Evolutionary conservation across 2,888 invertebrate species (phyloP), one percentile per base, ranked within the genome.

Genomic region (Drosophila vallismaia): DNA sequence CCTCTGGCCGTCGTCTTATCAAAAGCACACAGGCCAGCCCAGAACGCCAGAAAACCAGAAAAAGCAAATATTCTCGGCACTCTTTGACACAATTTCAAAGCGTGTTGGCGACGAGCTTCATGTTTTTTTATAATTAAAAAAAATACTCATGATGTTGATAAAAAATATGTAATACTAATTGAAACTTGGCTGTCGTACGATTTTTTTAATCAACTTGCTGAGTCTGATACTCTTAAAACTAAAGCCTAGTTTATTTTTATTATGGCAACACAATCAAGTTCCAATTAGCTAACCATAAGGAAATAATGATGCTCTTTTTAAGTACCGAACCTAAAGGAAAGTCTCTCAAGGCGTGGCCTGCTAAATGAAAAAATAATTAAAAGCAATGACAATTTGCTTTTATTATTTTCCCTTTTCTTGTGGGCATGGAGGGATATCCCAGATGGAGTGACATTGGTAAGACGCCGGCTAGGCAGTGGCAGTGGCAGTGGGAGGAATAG

Each of bases 361-460:
- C 73, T 53, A 69, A 75, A 77, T 75, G 76, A 77, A 84, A 76
- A 84, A 75, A 64, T 83, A 83, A 83, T 83, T 83, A 83, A 83
- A 82, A 78, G 82, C 79, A 82, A 83, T 82, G 84, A 84, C 82
- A 79, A 79, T 78, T 82, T 69, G 59, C 72, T 76, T 84, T 82
- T 36, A 36, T 36, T 76, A 66, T 76, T 74, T 67, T 59, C 45
- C 29, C 42, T 29, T 9, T 29, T 9, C 33, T 42, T 55, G 38
- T 4, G 57, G 42, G 40, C 33, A 44, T 33, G 44, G 49, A 44
- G 28, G 44, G 49, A 26, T 48, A 31, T 14, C 38, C 19, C 36
- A 29, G 14, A 31, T 24, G 36, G 38, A 28, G 10, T 24, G 19
- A 44, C 44, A 19, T 9, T 4, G 40, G 7, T 12, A 8, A n/a